These are phyloP conservation scores for Poecilia wingei DNA, from an alignment of 2,797 vertebrate species.

Conservation along the genomic window DNA sequence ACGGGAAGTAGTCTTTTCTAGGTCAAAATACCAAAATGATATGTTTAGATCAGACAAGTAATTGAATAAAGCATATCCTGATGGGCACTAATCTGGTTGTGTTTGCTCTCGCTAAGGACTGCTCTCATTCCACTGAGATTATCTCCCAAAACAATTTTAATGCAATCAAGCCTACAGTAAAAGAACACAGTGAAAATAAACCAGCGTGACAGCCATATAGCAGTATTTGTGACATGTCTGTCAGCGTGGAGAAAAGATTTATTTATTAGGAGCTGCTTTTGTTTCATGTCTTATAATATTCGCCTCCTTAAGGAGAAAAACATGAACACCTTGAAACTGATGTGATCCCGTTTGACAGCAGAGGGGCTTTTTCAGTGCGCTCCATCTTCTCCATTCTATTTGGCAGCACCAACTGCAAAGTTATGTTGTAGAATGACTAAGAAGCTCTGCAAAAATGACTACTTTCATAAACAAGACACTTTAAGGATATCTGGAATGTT, in stretches of 20 bases:
- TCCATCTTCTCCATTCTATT: neutral
- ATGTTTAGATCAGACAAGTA: neutral
- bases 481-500: conserved; percentile 2
- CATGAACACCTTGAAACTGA: neutral
- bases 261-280: conserved; percentile 2
- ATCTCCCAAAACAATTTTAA: neutral
- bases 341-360: conserved; percentile 8
- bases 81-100: neutral
- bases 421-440: neutral
- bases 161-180: neutral
- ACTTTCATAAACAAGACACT: neutral
- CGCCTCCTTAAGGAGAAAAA: conserved; percentile 3
- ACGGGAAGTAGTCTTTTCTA: neutral
- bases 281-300: conserved; percentile 6
- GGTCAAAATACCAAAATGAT: neutral
- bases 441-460: neutral
- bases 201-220: neutral
- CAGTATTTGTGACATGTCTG: neutral
- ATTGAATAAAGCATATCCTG: neutral
- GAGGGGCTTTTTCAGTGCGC: conserved; percentile 1
- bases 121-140: neutral
- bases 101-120: neutral
- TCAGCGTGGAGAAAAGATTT: neutral
- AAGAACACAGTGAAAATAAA: conserved; percentile 4
- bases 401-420: neutral